Evolutionary conservation across 2,113 vertebrate genomes (phyloP).

Genomic region (Manacus vitellinus): DNA sequence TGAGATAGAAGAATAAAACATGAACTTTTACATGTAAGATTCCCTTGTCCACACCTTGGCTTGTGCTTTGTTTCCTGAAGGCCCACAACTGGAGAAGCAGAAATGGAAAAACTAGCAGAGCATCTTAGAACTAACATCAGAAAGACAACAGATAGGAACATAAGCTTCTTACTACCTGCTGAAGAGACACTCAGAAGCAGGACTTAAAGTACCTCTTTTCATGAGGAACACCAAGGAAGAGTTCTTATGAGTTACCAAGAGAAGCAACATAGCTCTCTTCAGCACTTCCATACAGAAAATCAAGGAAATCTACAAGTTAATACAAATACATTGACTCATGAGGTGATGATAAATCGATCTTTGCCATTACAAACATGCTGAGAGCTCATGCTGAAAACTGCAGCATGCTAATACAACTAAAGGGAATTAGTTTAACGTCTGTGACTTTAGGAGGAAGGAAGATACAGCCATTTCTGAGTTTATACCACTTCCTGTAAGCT

Average conservation of each 20-base stretch:
- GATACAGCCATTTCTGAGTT: not conserved
- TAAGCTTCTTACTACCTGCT: not conserved
- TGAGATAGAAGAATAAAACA: not conserved
- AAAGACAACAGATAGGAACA: not conserved
- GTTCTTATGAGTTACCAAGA: not conserved
- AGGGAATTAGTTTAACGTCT: not conserved
- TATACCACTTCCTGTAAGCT: not conserved
- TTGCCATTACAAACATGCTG: not conserved
- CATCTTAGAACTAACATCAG: not conserved
- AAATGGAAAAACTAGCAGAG: not conserved
- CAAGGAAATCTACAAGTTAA: not conserved
- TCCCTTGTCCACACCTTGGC: not conserved
- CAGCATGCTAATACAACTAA: not conserved
- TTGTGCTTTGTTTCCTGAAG: not conserved
- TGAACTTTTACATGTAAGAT: not conserved
- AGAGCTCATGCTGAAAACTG: not conserved
- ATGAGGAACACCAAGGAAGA: not conserved
- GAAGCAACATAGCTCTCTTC: not conserved
- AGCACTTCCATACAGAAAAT: not conserved
- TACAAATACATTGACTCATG: not conserved
- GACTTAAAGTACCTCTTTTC: not conserved
- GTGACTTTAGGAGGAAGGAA: not conserved
- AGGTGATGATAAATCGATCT: not conserved
- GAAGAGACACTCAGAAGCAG: not conserved
- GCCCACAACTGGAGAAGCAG: not conserved